Percentiles rank a stretch among this genome's conserved stretches.
phyloP scores from a whole-genome alignment of 2,888 invertebrate genomes.

The Ecliptopera silaceata region DNA sequence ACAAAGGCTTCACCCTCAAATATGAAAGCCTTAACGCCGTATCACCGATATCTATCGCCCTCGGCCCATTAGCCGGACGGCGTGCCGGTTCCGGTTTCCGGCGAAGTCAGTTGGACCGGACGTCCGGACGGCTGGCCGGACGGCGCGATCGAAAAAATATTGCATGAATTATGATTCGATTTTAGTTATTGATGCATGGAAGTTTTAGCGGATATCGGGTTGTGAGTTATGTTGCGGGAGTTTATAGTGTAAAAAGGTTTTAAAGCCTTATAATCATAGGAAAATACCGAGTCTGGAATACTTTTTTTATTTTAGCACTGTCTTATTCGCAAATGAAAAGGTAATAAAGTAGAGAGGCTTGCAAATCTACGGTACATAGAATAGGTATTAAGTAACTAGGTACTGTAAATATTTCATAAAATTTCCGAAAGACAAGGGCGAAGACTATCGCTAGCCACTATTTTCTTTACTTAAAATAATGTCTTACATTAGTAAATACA shows the following conservation, averaged over 20 bases:
- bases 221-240: conserved; percentile 3
- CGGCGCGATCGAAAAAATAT: conserved; percentile 34
- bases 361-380: too few relatives aligned
- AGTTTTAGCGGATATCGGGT: not conserved
- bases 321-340: too few relatives aligned
- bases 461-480: too few relatives aligned
- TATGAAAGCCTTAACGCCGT: conserved; percentile 30
- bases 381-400: too few relatives aligned
- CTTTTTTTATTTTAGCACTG: too few relatives aligned
- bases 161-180: conserved; percentile 34
- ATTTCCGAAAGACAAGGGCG: too few relatives aligned
- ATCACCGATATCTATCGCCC: conserved; percentile 35
- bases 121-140: conserved; percentile 34
- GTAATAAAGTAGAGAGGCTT: too few relatives aligned
- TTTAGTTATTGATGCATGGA: conserved; percentile 27
- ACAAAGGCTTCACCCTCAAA: conserved; percentile 14
- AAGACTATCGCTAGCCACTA: too few relatives aligned
- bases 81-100: conserved; percentile 54
- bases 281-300: too few relatives aligned
- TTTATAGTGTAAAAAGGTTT: not conserved
- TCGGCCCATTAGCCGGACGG: conserved; percentile 57
- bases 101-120: conserved; percentile 40
- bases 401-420: too few relatives aligned
- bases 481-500: too few relatives aligned
- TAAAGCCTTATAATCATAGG: too few relatives aligned